Conservation (phyloP, 2,113 vertebrate genomes). For the Oceanites oceanicus region DNA sequence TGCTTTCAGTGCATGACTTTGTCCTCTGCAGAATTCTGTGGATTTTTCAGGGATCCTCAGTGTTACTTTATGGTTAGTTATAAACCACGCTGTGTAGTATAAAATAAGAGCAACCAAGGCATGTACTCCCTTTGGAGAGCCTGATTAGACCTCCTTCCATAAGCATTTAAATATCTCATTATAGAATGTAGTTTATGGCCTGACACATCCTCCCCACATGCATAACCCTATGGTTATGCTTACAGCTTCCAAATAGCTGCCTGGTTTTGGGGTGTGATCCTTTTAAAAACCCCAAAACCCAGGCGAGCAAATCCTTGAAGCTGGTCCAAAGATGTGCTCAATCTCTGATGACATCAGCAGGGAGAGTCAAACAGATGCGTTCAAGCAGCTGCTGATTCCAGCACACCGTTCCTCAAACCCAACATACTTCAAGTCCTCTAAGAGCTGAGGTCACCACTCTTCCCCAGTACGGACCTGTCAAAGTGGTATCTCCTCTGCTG, state of each 20-base stretch:
- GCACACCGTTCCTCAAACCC: constrained; percentile 2
- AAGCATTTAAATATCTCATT: not conserved
- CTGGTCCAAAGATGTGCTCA: constrained; percentile 27
- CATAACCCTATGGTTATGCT: not conserved
- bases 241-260: not conserved
- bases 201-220: not conserved
- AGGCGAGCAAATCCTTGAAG: not conserved
- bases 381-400: constrained; percentile 46
- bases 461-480: constrained; percentile 57
- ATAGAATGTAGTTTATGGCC: not conserved
- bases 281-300: not conserved
- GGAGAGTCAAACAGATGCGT: constrained; percentile 17
- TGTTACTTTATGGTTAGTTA: not conserved
- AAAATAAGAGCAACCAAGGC: not conserved
- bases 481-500: constrained; percentile 50
- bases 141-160: not conserved
- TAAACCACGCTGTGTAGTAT: not conserved
- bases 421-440: constrained; percentile 25
- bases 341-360: not conserved
- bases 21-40: not conserved
- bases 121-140: not conserved
- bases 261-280: constrained; percentile 17
- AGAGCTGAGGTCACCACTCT: constrained; percentile 69
- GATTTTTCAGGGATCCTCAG: not conserved
- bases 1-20: not conserved